Evolutionary conservation across 2,888 invertebrate genomes (phyloP), one percentile per base, ranked within the genome.

Genomic region (Notodonta dromedarius): DNA sequence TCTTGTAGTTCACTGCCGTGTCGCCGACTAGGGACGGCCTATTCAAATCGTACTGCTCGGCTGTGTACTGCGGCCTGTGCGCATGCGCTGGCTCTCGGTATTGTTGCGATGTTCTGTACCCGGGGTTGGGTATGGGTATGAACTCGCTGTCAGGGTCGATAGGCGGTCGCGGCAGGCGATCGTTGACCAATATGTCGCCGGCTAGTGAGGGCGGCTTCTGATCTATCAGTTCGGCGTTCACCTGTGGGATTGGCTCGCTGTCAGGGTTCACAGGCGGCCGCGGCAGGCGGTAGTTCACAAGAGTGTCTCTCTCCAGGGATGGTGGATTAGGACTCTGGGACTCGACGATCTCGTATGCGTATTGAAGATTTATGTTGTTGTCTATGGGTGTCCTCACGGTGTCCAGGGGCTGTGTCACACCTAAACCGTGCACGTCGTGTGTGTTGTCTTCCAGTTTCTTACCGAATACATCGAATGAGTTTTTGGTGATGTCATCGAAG

Each of bases 401-500:
- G 59, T 89, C 93, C 4, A 93, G 79, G 2, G 92, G 90, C 56
- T 89, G 87, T 4, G 94, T 94, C 57, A 94, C 94, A 9, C 88
- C 93, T 52, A 93, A 75, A 72, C 94, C 90, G 76, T 90, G 86
- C 0, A 94, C 76, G 71, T 92, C 90, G 63, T 88, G 92, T 40
- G 89, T 92, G 24, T 91, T 94, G 76, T 89, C 90, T 78, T 88
- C 94, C 60, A 96, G 83, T 84, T 96, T 97, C 85, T 95, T 95
- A 2, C 96, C 97, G 79, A 96, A 96, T 71, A 96, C 94, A 40
- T 96, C 96, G 77, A 96, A 96, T 61, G 96, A 96, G 76, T 96
- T 96, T 80, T 95, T 96, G 5, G 96, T 96, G 60, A 96, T 96
- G 76, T 96, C 96, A 75, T 96, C 96, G 65, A 96, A 91, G 67